Base-by-base conservation (phyloP, 35 echinoderm and acorn worm species). In the Lytechinus pictus region DNA sequence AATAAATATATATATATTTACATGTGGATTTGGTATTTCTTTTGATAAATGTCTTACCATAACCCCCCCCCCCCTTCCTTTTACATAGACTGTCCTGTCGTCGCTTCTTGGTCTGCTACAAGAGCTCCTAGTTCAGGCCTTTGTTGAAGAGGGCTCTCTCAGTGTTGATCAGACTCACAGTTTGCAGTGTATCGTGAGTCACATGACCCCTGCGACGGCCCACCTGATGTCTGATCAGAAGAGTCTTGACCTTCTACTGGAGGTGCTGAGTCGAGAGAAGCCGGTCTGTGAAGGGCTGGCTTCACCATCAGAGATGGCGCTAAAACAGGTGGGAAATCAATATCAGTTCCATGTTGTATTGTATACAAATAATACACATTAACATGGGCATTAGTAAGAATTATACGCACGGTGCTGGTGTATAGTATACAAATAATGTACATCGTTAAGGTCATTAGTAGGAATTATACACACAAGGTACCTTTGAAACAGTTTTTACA, bases 191-290 rank as follows among this genome's bases (percentile, higher is more conserved):
- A 96, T 96, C 54, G 53, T 98, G 27, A 72, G 87, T n/a, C 98
- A 97, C 61, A 95, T 97, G 52, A 95, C 89, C 87, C 95, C 96
- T 6, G 27, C 19, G 54, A 98, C 96, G 12, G 98, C 95, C 13
- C 95, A 57, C 5, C 71, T 96, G 16, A 72, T 98, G 94, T 61
- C 52, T 10, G 94, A 97, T 9, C 51, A 60, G 24, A 54, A 53
- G 55, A 54, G 10, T 57, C 94, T 95, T 56, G 95, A 96, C 13
- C 27, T 95, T 12, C 53, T 94, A 52, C 54, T 96, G 52, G 91
- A 86, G 54, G 94, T 60, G 8, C 91, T 98, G 86, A 58, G 91
- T 44, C 87, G 54, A 29, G 96, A 97, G 86, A 95, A 94, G 12
- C 60, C 5, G 51, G 53, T 96, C 54, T 28, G 27, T 6, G 28